These are phyloP conservation scores for Pseudorhombus dupliciocellatus DNA, from an alignment of 2,113 vertebrate species.

Conservation along the genomic window DNA sequence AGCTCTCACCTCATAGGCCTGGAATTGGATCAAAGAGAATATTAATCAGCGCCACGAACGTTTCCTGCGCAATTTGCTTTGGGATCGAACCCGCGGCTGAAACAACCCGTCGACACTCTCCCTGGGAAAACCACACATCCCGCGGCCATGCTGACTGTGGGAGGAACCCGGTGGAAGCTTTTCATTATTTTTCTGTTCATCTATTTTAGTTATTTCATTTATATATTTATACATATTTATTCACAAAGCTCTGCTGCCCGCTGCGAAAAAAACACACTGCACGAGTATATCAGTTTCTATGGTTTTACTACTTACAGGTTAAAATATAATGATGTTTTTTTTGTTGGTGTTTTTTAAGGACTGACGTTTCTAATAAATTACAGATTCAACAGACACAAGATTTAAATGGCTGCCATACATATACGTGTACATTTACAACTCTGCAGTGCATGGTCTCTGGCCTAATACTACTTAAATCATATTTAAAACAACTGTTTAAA, in stretches of 20 bases:
- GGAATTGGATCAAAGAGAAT: conserved; percentile 69
- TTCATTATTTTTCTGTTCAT: background rate
- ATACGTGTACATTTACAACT: too few relatives aligned
- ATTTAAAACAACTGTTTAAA: background rate
- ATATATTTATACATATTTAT: background rate
- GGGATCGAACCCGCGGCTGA: conserved; percentile 34
- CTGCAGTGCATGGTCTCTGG: too few relatives aligned
- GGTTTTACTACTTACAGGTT: too few relatives aligned
- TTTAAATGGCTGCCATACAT: too few relatives aligned
- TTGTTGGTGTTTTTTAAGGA: too few relatives aligned
- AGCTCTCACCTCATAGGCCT: conserved; percentile 26
- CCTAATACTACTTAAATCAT: too few relatives aligned
- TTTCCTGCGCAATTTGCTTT: conserved; percentile 29
- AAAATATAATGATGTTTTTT: too few relatives aligned
- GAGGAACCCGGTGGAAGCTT: conserved; percentile 7
- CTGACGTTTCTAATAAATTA: too few relatives aligned
- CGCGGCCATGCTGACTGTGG: conserved; percentile 12
- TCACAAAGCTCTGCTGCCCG: too few relatives aligned
- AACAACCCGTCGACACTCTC: conserved; percentile 36
- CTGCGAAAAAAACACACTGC: too few relatives aligned
- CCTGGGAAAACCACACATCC: conserved; percentile 38
- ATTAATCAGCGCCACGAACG: conserved; percentile 56
- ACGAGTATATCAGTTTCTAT: too few relatives aligned
- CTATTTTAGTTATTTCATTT: background rate
- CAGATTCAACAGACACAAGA: too few relatives aligned